Evolutionary conservation across 2,888 invertebrate genomes (phyloP).

Genomic region (Pollenia angustigena): DNA sequence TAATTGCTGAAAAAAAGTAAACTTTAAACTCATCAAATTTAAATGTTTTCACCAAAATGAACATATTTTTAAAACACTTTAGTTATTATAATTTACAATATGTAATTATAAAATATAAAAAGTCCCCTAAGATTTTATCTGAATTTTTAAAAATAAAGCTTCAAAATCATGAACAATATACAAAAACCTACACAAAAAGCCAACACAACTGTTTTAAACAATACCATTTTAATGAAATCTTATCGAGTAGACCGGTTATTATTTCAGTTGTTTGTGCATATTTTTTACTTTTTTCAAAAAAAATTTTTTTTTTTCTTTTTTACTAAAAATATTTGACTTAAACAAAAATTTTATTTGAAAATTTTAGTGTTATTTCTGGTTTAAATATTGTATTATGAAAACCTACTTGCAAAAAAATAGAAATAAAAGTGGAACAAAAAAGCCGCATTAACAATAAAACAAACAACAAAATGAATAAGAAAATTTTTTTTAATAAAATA

Average conservation of each 20-base stretch:
- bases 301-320: neutral
- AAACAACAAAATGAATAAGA: conserved; percentile 36
- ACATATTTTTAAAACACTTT: too few relatives aligned
- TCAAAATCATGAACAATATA: conserved; percentile 21
- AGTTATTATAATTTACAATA: too few relatives aligned
- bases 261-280: conserved; percentile 26
- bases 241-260: conserved; percentile 62
- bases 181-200: conserved; percentile 9
- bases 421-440: conserved; percentile 70
- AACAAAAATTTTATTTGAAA: conserved; percentile 23
- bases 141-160: neutral
- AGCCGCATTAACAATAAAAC: conserved; percentile 66
- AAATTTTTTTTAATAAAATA: conserved; percentile 42
- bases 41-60: too few relatives aligned
- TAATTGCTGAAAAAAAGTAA: too few relatives aligned
- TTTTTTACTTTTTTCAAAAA: neutral
- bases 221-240: conserved; percentile 48
- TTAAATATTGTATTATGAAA: conserved; percentile 47
- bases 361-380: conserved; percentile 35
- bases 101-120: neutral
- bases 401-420: conserved; percentile 45
- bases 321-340: conserved; percentile 39
- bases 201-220: conserved; percentile 1
- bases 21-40: too few relatives aligned
- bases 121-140: neutral